These are phyloP conservation scores for Endotricha flammealis DNA, from an alignment of 2,888 invertebrate species.

Conservation along the genomic window DNA sequence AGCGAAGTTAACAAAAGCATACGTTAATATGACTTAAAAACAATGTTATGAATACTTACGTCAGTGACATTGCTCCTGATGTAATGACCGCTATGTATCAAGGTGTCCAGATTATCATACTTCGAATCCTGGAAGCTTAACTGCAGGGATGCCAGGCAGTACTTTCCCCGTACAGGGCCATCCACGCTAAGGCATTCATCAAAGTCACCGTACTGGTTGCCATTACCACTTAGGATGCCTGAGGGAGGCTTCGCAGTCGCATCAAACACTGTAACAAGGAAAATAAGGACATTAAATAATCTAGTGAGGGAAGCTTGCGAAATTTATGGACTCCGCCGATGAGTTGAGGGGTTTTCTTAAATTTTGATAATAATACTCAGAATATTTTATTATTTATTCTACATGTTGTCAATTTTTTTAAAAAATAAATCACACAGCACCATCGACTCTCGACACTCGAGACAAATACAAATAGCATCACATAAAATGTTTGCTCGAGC, in stretches of 20 bases:
- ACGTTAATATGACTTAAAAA: no score
- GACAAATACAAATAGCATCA: no score
- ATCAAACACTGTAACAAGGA: constrained; percentile 80
- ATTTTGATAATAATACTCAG: no score
- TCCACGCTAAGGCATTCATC: constrained; percentile 81
- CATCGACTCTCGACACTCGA: no score
- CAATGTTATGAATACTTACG: constrained; percentile 69
- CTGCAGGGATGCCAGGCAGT: constrained; percentile 81
- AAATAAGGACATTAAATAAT: constrained; percentile 1
- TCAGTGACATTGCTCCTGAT: constrained; percentile 74
- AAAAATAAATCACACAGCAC: no score
- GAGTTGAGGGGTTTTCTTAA: no score
- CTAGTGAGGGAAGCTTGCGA: no score
- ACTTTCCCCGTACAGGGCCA: constrained; percentile 78
- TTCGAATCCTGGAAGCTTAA: constrained; percentile 45
- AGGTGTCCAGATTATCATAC: constrained; percentile 50
- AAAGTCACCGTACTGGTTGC: constrained; percentile 84
- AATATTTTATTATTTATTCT: no score
- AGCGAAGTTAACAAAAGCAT: no score
- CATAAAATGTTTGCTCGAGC: no score
- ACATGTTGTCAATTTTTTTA: no score
- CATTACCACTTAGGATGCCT: constrained; percentile 82
- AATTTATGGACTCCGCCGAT: no score
- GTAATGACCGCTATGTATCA: constrained; percentile 74
- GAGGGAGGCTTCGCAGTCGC: constrained; percentile 84